phyloP scores from a whole-genome alignment of 2,888 invertebrate genomes.

The Pherbina coryleti region DNA sequence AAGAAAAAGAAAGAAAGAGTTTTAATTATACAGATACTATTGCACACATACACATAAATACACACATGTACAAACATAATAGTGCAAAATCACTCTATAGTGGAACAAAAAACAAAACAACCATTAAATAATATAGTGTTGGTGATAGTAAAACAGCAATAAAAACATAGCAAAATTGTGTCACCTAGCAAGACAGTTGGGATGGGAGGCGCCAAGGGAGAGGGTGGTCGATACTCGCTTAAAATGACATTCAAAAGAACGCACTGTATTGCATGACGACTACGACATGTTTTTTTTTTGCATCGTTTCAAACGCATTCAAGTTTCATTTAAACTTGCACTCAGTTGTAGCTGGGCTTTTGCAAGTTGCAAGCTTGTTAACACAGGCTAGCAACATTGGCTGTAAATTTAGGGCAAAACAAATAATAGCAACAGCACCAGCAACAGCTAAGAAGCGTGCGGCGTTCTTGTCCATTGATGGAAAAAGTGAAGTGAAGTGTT shows the following conservation, averaged over 20 bases:
- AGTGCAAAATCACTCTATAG: not conserved
- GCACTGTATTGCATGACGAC: not conserved
- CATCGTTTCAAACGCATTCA: not conserved
- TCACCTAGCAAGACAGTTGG: not conserved
- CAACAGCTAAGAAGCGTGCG: not conserved
- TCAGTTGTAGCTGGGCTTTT: not conserved
- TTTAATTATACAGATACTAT: not conserved
- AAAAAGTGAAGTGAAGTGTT: conserved; percentile 13
- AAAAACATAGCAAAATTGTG: not conserved
- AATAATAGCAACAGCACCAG: not conserved
- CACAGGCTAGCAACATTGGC: not conserved
- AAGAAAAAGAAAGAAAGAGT: not conserved
- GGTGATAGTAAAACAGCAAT: not conserved
- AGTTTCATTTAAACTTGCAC: not conserved
- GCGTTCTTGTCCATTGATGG: conserved; percentile 5
- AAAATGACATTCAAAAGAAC: not conserved
- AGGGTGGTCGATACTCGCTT: not conserved
- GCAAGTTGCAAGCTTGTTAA: conserved; percentile 7
- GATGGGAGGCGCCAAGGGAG: not conserved
- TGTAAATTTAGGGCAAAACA: conserved; percentile 21
- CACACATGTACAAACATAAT: not conserved
- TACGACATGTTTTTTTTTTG: not conserved
- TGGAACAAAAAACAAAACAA: not conserved
- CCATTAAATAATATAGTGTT: not conserved
- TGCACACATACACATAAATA: not conserved